Evolutionary conservation across 2,797 vertebrate genomes (phyloP).

Genomic region (Salmo trutta): DNA sequence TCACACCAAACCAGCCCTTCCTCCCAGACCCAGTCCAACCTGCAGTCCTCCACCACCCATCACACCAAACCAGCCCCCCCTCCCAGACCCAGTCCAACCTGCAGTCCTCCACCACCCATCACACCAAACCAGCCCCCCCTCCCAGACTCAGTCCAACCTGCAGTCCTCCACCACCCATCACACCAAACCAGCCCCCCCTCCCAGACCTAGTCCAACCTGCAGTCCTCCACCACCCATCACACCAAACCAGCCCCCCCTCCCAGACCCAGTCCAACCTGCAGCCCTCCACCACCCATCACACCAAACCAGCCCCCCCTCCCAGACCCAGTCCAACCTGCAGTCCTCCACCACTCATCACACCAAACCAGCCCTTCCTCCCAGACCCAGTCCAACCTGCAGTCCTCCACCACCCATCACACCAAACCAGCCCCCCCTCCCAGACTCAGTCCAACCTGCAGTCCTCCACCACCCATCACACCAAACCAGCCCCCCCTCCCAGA

Average conservation of each 20-base stretch:
- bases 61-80: slow-evolving; percentile 21
- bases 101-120: too few relatives aligned
- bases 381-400: background rate
- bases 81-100: slow-evolving; percentile 46
- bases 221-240: slow-evolving; percentile 8
- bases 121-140: slow-evolving; percentile 63
- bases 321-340: background rate
- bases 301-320: background rate
- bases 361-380: slow-evolving; percentile 3
- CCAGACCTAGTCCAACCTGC: slow-evolving; percentile 41
- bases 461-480: too few relatives aligned
- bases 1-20: slow-evolving; percentile 5
- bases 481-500: slow-evolving; percentile 6
- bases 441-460: too few relatives aligned
- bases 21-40: background rate
- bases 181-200: slow-evolving; percentile 46
- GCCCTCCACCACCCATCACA: too few relatives aligned
- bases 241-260: slow-evolving; percentile 58
- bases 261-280: too few relatives aligned
- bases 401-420: too few relatives aligned
- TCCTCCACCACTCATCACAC: too few relatives aligned
- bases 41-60: too few relatives aligned
- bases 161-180: too few relatives aligned
- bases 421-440: slow-evolving; percentile 36
- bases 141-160: too few relatives aligned